Conservation (phyloP, 2,113 vertebrate genomes). For the Daboia siamensis region DNA sequence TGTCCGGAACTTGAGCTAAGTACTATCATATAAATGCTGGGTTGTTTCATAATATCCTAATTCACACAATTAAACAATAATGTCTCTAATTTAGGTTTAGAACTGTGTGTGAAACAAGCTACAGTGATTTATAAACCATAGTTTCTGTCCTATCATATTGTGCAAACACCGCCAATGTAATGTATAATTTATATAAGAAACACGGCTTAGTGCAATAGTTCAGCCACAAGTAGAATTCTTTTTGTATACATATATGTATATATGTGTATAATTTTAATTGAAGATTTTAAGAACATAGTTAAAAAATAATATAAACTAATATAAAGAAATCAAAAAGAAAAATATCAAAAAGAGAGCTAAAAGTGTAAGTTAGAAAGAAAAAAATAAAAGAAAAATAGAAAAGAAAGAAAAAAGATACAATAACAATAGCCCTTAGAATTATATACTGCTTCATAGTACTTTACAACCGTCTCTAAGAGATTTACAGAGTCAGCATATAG, state of each 20-base stretch:
- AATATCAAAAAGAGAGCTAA: not conserved
- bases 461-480: not conserved
- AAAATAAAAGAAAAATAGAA: not conserved
- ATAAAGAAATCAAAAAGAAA: not conserved
- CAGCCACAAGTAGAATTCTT: not conserved
- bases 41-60: not conserved
- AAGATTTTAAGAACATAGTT: not conserved
- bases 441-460: not conserved
- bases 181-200: not conserved
- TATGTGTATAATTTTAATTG: not conserved
- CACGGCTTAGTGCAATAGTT: not conserved
- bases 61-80: not conserved
- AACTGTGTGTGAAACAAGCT: not conserved
- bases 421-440: not conserved
- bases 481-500: not conserved
- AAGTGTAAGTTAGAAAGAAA: not conserved
- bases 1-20: slow-evolving; percentile 12
- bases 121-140: not conserved
- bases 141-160: not conserved
- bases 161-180: not conserved
- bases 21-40: not conserved
- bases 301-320: not conserved
- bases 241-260: not conserved
- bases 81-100: not conserved
- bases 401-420: not conserved